Base-by-base conservation (phyloP, 2,888 invertebrate species). In the Ophion obscuratus region DNA sequence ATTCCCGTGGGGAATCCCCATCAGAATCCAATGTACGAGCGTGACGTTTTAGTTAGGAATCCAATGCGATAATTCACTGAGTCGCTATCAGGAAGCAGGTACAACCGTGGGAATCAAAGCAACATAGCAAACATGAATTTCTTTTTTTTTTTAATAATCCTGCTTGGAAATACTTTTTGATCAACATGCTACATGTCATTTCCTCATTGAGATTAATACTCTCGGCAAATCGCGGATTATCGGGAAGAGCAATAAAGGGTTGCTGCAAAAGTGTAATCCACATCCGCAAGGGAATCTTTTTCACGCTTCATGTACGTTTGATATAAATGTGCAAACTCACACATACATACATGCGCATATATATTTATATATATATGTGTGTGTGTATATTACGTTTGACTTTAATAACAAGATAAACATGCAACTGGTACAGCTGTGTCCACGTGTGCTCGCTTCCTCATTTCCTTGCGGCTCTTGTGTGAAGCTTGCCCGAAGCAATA, bases 361-460 rank as follows among this genome's bases (percentile, higher is more conserved):
- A 20, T 68, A n/a, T 47, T 17, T 61, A 24, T 17, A 47, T 24
- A 24, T 24, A 24, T 24, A 24, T 24, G 53, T 70, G 27, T 71
- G 61, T 66, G 10, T 74, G 3, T 66, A 2, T 68, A 68, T n/a
- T 64, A 17, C 44, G 14, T 24, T 10, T 31, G 73, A n/a, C 67
- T 73, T 59, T 83, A 78, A 83, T 78, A 78, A 83, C 77, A 71
- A 59, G 71, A 77, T 62, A 57, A 59, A 68, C 66, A 83, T 71
- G 74, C 76, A 80, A 80, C 57, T 62, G 73, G 77, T 73, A 77
- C 77, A 81, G 81, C 81, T 83, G 81, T 74, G 62, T 67, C 83
- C 86, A 76, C 77, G 83, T 64, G 85, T 70, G 61, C 64, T 47
- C 57, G 81, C 70, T 70, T 77, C 74, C 82, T 87, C 68, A 40